Conservation (phyloP, 2,888 invertebrate species). For the Rhopalosiphum nymphaeae region DNA sequence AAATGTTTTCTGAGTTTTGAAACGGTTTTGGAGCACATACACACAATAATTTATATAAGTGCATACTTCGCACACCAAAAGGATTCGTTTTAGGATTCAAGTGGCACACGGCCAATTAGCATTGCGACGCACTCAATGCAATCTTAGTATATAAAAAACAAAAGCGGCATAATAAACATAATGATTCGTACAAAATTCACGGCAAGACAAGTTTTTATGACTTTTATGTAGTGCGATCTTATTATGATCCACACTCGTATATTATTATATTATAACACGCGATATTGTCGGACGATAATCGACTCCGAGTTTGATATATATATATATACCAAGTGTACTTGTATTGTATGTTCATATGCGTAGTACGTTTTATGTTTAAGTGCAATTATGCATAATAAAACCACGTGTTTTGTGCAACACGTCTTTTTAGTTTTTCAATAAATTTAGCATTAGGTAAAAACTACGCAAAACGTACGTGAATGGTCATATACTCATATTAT, state of each 20-base stretch:
- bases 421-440: neutral
- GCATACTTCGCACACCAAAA: slow-evolving; percentile 1
- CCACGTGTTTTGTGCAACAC: neutral
- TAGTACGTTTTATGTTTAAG: neutral
- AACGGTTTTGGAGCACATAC: neutral
- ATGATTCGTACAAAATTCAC: neutral
- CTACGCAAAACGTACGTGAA: neutral
- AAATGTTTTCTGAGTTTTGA: neutral
- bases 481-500: neutral
- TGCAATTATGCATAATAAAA: neutral
- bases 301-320: neutral
- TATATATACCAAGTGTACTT: neutral
- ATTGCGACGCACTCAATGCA: neutral
- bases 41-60: neutral
- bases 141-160: neutral
- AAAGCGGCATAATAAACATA: neutral
- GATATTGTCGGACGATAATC: neutral
- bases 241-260: neutral
- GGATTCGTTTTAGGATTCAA: neutral
- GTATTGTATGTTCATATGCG: neutral
- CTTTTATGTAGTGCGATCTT: neutral
- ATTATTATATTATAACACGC: neutral
- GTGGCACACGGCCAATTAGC: slow-evolving; percentile 33
- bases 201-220: neutral
- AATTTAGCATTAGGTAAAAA: neutral